phyloP scores from a whole-genome alignment of 2,888 invertebrate genomes.

The Diloba caeruleocephala region DNA sequence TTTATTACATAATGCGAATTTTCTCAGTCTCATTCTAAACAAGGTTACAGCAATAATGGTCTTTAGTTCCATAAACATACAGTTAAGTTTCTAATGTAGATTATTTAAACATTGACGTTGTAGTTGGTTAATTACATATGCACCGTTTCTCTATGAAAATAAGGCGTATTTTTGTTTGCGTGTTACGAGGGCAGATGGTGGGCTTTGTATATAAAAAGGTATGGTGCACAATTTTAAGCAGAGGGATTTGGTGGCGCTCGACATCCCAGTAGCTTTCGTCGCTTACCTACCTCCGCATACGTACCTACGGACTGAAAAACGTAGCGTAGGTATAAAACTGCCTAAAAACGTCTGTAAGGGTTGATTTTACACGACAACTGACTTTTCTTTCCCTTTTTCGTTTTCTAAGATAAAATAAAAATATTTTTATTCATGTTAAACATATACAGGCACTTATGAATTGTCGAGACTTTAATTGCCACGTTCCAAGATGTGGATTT shows the following conservation, averaged over 20 bases:
- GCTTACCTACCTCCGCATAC: constrained; percentile 56
- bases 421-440: no score
- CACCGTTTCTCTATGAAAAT: constrained; percentile 48
- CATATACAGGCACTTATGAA: no score
- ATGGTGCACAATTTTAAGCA: constrained; percentile 87
- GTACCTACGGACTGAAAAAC: constrained; percentile 31
- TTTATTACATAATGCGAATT: constrained; percentile 88
- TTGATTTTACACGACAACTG: constrained; percentile 5
- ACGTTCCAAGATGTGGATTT: no score
- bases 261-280: constrained; percentile 68
- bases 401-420: no score
- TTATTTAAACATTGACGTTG: constrained; percentile 46
- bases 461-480: no score
- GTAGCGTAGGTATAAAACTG: constrained; percentile 18
- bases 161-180: constrained; percentile 62
- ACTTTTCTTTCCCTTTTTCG: constrained; percentile 2
- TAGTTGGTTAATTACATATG: constrained; percentile 51
- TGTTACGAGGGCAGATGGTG: constrained; percentile 63
- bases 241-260: constrained; percentile 80
- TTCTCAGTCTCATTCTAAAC: constrained; percentile 79
- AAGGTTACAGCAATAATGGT: constrained; percentile 48
- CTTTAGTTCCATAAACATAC: constrained; percentile 56
- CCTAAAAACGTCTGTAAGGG: constrained; percentile 18
- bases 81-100: constrained; percentile 58
- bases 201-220: constrained; percentile 83